Percentiles rank a stretch among this genome's conserved stretches.
Conservation (phyloP, 2,888 invertebrate species). For the Drosophila eohydei region DNA sequence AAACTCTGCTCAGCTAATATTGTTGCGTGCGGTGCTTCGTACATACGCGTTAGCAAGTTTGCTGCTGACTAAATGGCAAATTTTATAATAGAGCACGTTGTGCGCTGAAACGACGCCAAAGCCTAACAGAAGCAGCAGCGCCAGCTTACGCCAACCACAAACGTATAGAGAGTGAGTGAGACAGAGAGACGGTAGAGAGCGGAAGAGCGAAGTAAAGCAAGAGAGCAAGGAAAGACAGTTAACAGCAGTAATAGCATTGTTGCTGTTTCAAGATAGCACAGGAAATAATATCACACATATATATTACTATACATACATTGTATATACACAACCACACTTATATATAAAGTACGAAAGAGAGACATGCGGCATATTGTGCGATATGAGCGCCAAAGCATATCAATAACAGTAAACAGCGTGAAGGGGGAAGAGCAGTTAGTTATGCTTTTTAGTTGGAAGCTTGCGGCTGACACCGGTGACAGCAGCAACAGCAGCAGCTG, state of each 20-base stretch:
- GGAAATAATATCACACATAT: conserved; percentile 50
- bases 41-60: conserved; percentile 81
- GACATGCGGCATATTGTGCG: conserved; percentile 40
- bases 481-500: conserved; percentile 10
- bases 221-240: conserved; percentile 47
- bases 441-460: conserved; percentile 10
- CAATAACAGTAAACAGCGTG: conserved; percentile 33
- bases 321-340: not conserved
- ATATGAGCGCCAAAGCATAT: conserved; percentile 54
- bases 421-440: not conserved
- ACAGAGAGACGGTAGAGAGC: conserved; percentile 1
- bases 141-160: conserved; percentile 5
- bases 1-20: conserved; percentile 13
- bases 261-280: conserved; percentile 56
- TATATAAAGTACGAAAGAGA: not conserved
- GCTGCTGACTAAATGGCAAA: conserved; percentile 79
- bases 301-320: not conserved
- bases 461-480: conserved; percentile 24
- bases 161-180: conserved; percentile 1
- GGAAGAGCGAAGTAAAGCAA: conserved; percentile 9
- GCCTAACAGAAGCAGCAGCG: conserved; percentile 29
- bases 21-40: conserved; percentile 51
- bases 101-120: conserved; percentile 46
- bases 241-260: conserved; percentile 33
- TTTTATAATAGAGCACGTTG: conserved; percentile 45